Evolutionary conservation across 53 echinoderm and acorn worm genomes (phyloP).

Genomic region (Echinometra lucunter): DNA sequence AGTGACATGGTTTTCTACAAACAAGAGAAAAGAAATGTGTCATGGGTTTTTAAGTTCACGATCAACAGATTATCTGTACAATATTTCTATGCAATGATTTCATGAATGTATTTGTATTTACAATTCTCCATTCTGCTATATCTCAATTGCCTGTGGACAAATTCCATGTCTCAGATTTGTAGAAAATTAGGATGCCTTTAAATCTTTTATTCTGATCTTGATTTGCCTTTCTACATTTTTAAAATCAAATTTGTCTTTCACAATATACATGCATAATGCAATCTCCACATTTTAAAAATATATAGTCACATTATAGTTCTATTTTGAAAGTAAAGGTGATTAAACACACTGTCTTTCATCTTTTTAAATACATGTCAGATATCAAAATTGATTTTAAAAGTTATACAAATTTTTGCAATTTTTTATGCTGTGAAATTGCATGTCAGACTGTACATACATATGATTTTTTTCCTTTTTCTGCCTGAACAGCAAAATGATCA

Average conservation of each 20-base stretch:
- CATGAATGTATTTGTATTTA: background rate
- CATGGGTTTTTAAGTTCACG: background rate
- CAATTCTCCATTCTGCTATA: background rate
- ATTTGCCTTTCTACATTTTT: background rate
- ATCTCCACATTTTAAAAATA: background rate
- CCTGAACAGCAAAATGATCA: background rate
- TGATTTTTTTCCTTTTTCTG: background rate
- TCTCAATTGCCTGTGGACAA: background rate
- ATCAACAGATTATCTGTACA: background rate
- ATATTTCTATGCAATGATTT: background rate
- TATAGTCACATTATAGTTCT: background rate
- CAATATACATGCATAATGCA: background rate
- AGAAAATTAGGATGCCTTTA: background rate
- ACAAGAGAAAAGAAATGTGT: background rate
- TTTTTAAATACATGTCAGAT: background rate
- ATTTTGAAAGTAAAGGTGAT: background rate
- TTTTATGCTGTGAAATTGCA: too few relatives aligned
- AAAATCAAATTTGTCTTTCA: background rate
- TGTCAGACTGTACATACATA: too few relatives aligned
- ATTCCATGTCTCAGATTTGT: background rate
- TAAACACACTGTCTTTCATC: background rate
- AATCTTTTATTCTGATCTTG: background rate
- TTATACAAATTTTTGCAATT: background rate
- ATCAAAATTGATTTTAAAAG: background rate
- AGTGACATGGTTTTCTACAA: background rate